These are phyloP conservation scores for Cryptus viduatorius DNA, from an alignment of 2,888 invertebrate genomes.

Conservation along the genomic window DNA sequence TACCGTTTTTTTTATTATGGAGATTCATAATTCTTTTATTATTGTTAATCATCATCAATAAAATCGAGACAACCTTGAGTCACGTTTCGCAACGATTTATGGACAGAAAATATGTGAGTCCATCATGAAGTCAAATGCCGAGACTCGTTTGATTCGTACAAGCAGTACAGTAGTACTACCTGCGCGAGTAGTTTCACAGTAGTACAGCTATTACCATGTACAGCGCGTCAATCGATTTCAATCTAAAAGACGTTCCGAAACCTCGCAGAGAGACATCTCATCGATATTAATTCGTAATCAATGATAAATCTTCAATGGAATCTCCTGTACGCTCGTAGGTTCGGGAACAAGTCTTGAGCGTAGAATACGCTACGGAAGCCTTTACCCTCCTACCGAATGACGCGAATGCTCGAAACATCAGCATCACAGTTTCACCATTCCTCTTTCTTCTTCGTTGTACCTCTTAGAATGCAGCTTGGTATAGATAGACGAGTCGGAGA, in stretches of 20 bases:
- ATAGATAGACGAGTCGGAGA: constrained; percentile 24
- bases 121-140: not conserved
- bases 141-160: not conserved
- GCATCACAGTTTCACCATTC: not conserved
- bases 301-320: constrained; percentile 25
- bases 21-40: too few relatives aligned
- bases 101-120: not conserved
- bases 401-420: constrained; percentile 33
- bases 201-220: not conserved
- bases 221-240: not conserved
- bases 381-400: constrained; percentile 15
- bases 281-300: constrained; percentile 33
- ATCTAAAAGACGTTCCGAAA: constrained; percentile 8
- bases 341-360: not conserved
- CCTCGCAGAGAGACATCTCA: constrained; percentile 9
- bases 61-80: too few relatives aligned
- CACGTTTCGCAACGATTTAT: constrained; percentile 19
- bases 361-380: constrained; percentile 25
- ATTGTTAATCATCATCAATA: too few relatives aligned
- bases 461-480: not conserved
- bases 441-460: not conserved
- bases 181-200: not conserved
- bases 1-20: too few relatives aligned
- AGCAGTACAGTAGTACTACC: not conserved
- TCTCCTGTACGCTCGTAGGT: constrained; percentile 1